Evolutionary conservation across 2,888 invertebrate species (phyloP).

Genomic region (Cosmopolites sordidus): DNA sequence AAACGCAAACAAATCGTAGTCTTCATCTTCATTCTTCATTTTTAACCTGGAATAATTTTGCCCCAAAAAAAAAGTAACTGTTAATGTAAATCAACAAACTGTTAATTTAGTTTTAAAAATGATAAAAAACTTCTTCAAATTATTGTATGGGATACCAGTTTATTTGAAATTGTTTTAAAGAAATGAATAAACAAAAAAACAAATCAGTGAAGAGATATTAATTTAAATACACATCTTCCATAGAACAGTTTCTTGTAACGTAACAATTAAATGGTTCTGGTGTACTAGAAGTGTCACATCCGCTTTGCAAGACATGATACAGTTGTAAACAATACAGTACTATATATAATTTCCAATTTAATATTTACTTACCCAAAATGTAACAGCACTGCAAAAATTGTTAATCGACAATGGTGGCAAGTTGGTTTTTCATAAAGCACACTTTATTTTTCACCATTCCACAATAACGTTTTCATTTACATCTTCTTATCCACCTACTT

Average conservation of each 20-base stretch:
- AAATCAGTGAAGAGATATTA: too few species aligned
- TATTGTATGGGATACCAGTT: too few species aligned
- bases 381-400: not conserved
- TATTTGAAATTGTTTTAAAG: too few species aligned
- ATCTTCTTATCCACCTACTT: constrained; percentile 7
- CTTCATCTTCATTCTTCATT: constrained; percentile 39
- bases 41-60: not conserved
- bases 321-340: constrained; percentile 5
- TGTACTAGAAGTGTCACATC: not conserved
- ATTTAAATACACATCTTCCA: not conserved
- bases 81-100: too few species aligned
- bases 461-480: not conserved
- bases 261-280: not conserved
- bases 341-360: constrained; percentile 10
- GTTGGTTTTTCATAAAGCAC: not conserved
- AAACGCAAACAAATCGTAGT: constrained; percentile 50
- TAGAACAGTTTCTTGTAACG: not conserved
- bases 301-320: constrained; percentile 3
- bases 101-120: too few species aligned
- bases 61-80: not conserved
- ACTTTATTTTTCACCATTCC: not conserved
- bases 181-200: too few species aligned
- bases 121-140: too few species aligned
- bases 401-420: not conserved
- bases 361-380: constrained; percentile 2